These are phyloP conservation scores for Triops cancriformis DNA, from an alignment of 1,140 invertebrate species.

Conservation along the genomic window DNA sequence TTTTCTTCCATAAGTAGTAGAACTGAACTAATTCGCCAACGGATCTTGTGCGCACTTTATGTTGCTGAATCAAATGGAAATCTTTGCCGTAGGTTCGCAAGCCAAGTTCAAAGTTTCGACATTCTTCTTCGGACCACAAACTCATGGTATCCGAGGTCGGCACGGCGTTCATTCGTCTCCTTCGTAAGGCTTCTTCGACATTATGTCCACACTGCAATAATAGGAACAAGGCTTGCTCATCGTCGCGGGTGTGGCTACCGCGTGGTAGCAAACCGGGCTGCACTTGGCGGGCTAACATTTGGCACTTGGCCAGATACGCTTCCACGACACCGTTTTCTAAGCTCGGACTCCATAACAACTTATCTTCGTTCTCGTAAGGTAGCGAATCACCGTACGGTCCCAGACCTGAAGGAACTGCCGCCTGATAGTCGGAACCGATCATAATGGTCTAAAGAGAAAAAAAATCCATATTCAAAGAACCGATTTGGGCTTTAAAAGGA, in stretches of 20 bases:
- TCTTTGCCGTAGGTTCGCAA: constrained; percentile 89
- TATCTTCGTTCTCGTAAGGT: constrained; percentile 94
- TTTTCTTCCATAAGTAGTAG: constrained; percentile 99
- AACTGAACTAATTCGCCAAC: constrained; percentile 95
- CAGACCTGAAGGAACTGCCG: constrained; percentile 81
- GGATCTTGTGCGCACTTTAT: constrained; percentile 86
- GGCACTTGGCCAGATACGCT: constrained; percentile 66
- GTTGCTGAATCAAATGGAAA: constrained; percentile 87
- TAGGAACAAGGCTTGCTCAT: constrained; percentile 82
- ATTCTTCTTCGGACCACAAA: constrained; percentile 96
- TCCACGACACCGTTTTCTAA: constrained; percentile 62
- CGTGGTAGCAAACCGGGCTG: constrained; percentile 44
- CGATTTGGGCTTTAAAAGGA: not conserved
- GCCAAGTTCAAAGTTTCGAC: constrained; percentile 91
- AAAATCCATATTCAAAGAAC: not conserved
- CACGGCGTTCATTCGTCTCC: constrained; percentile 68
- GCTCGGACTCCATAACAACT: constrained; percentile 86
- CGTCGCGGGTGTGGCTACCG: constrained; percentile 76
- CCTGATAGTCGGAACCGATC: constrained; percentile 91
- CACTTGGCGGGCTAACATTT: constrained; percentile 32
- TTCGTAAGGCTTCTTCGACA: constrained; percentile 78
- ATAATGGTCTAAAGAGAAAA: constrained; percentile 64
- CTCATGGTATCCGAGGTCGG: constrained; percentile 63
- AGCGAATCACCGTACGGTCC: constrained; percentile 82
- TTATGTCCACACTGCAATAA: constrained; percentile 91